Conservation (phyloP, 2,888 invertebrate species). For the Melanostoma scalare region DNA sequence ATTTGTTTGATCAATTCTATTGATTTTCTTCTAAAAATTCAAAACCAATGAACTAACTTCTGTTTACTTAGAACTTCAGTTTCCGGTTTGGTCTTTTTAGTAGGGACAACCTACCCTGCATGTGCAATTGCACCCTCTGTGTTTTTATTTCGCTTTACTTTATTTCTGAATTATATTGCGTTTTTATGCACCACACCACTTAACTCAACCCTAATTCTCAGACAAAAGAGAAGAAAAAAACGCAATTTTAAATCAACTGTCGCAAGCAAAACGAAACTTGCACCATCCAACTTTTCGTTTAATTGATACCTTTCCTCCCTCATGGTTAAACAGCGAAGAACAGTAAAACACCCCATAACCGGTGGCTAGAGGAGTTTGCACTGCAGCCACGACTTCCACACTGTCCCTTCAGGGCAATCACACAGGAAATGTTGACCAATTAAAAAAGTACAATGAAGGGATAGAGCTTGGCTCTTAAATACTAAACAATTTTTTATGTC, state of each 20-base stretch:
- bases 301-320: constrained; percentile 23
- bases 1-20: no score
- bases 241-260: constrained; percentile 11
- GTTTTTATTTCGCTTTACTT: not conserved
- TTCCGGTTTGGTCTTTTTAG: no score
- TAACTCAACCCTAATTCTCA: constrained; percentile 4
- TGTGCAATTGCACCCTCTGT: not conserved
- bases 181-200: constrained; percentile 12
- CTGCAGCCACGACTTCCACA: constrained; percentile 5
- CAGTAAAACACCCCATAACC: not conserved
- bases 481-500: constrained; percentile 14
- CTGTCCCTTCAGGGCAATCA: constrained; percentile 15
- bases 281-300: constrained; percentile 6
- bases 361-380: no score
- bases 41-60: no score
- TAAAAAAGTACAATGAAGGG: not conserved
- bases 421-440: constrained; percentile 22
- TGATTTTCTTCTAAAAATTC: no score
- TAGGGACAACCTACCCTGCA: no score
- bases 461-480: not conserved
- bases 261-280: not conserved
- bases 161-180: not conserved
- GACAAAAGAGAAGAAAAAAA: not conserved
- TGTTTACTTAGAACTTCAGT: no score
- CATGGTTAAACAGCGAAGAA: not conserved